Conservation (phyloP, 2,797 vertebrate species). For the Neosilurus hyrtlii region DNA sequence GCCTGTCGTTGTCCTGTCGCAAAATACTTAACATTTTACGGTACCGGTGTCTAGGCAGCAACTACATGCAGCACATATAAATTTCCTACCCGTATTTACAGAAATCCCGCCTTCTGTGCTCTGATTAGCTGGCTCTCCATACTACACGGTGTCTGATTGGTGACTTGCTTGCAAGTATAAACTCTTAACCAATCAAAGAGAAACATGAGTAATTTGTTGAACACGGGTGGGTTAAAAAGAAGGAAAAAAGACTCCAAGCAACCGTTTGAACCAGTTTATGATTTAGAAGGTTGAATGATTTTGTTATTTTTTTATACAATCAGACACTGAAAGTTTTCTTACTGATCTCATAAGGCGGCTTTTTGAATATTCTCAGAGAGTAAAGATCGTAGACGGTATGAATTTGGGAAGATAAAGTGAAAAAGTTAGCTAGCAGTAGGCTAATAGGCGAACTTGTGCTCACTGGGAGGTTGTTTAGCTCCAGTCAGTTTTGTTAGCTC, state of each 20-base stretch:
- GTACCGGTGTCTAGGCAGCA: conserved; percentile 36
- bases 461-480: too few relatives aligned
- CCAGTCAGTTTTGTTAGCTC: neutral
- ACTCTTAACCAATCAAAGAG: neutral
- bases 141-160: neutral
- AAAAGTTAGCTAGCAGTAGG: conserved; percentile 14
- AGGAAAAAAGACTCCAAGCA: neutral
- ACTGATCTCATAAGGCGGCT: neutral
- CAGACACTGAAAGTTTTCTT: neutral
- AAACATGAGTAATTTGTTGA: neutral
- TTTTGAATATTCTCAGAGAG: neutral
- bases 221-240: neutral
- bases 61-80: neutral
- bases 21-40: conserved; percentile 42
- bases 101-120: neutral
- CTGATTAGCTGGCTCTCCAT: neutral
- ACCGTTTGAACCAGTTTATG: neutral
- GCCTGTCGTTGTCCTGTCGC: neutral
- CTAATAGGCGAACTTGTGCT: conserved; percentile 7
- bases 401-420: conserved; percentile 2
- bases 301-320: too few relatives aligned
- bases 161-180: neutral
- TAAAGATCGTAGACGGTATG: conserved; percentile 4
- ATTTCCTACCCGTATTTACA: conserved; percentile 1
- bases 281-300: conserved; percentile 1